These are phyloP conservation scores for Caradrina kadenii DNA, from an alignment of 2,888 invertebrate species.

Conservation along the genomic window DNA sequence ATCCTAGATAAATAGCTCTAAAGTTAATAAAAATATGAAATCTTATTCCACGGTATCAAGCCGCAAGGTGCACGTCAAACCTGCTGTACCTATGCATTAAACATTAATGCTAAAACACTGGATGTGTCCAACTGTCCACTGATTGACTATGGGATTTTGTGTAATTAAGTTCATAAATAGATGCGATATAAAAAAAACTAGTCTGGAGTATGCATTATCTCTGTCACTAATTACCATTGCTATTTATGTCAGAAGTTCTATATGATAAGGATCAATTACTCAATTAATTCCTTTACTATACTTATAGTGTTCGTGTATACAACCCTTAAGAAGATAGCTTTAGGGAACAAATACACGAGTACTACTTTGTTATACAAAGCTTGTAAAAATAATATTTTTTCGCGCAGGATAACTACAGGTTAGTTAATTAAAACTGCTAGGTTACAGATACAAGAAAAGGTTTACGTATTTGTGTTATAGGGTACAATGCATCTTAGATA, in stretches of 20 bases:
- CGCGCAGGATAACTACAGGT: constrained; percentile 13
- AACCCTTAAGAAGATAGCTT: constrained; percentile 31
- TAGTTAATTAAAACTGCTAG: constrained; percentile 23
- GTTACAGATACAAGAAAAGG: neutral
- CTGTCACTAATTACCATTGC: constrained; percentile 45
- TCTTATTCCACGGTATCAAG: constrained; percentile 25
- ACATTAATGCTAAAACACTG: constrained; percentile 62
- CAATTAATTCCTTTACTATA: constrained; percentile 56
- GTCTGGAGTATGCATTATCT: constrained; percentile 34
- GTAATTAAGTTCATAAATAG: constrained; percentile 64
- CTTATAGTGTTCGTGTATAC: constrained; percentile 24
- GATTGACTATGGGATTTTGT: constrained; percentile 68
- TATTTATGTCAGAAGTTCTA: constrained; percentile 46
- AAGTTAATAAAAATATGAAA: constrained; percentile 55
- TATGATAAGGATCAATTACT: constrained; percentile 51
- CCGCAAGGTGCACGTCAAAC: constrained; percentile 50
- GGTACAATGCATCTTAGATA: constrained; percentile 5
- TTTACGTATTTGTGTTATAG: constrained; percentile 12
- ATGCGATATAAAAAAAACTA: constrained; percentile 51
- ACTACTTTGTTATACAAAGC: neutral
- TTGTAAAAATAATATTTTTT: neutral
- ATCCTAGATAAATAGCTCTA: constrained; percentile 42
- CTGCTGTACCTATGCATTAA: constrained; percentile 61
- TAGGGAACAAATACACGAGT: constrained; percentile 10
- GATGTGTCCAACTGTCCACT: constrained; percentile 49